A percentile compares a stretch with the other conserved stretches of the same genome.
Evolutionary conservation across 2,797 vertebrate species (phyloP).

Genomic region (Chelon labrosus): DNA sequence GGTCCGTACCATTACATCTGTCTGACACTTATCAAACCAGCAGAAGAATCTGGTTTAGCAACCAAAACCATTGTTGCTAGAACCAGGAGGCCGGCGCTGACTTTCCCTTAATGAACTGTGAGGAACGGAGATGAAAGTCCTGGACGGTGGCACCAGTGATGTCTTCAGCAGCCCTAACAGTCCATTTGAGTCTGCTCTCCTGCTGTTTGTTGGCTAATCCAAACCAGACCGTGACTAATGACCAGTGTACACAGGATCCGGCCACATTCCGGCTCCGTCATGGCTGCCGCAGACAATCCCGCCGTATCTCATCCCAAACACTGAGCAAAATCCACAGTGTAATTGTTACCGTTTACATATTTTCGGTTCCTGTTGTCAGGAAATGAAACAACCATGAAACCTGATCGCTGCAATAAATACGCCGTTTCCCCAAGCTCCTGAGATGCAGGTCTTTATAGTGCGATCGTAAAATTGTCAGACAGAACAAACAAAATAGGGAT

Average conservation of each 20-base stretch:
- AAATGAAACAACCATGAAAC: neutral
- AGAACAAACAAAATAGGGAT: neutral
- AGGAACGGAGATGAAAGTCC: neutral
- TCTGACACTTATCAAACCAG: too few species aligned
- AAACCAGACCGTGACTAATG: slow-evolving; percentile 21
- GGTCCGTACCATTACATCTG: too few species aligned
- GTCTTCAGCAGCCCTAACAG: neutral
- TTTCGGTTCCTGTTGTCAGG: neutral
- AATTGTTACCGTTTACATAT: neutral
- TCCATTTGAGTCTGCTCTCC: neutral
- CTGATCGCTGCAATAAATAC: neutral
- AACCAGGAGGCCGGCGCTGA: neutral
- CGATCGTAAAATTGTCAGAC: neutral
- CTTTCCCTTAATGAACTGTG: neutral
- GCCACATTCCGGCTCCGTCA: neutral
- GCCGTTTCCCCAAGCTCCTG: neutral
- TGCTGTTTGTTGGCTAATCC: neutral
- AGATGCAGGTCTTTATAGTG: neutral
- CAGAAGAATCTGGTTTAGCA: too few species aligned
- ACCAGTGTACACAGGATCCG: neutral
- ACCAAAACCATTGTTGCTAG: too few species aligned
- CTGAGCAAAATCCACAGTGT: slow-evolving; percentile 1
- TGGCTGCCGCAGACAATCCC: neutral
- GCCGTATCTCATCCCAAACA: slow-evolving; percentile 1
- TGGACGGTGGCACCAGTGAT: neutral